Evolutionary conservation across 92 coral and sea anemone species (phyloP), one percentile per base, ranked within the genome.

Genomic region (Zoanthus sansibaricus): DNA sequence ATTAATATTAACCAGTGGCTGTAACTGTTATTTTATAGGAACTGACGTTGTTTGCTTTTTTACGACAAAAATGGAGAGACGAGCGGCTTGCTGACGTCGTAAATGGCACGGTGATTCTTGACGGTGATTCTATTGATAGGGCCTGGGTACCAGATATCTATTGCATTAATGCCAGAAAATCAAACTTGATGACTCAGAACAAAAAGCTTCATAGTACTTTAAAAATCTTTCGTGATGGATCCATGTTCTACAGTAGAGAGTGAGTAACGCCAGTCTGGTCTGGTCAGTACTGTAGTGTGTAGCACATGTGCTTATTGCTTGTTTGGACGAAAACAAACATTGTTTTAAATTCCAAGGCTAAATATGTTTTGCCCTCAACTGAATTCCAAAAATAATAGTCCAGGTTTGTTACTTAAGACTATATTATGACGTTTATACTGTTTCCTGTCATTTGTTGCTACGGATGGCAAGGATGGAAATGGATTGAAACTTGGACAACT

Each of bases 101-200:
- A 16, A 93, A 93, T 58, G 73, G 73, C 2, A 88, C 98, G 9
- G 86, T 94, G n/a, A 77, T 84, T 25, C 56, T 96, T 47, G 55
- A 84, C 15, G 90, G 96, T 17, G 91, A 91, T 32, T 88, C 93
- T 3, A 89, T 93, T 64, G 79, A 47, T 17, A 25, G 51, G 9
- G 51, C 95, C 8, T 96, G 98, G 98, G 75, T 87, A 5, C 98
- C 98, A 3, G 98, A 94, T 16, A 94, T 98, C 1, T 92, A 86
- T 47, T 94, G 94, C 51, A 54, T 91, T 42, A 94, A 94, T 85
- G 97, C 98, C 0, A 89, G 97, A 61, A 70, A 82, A 42, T 92
- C 98, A 32, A 91, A 96, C 66, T 84, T 96, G 55, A 89, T 87
- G 92, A 47, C 72, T 45, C 92, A 94, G 7, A 96, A 96, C 69